phyloP scores from a whole-genome alignment of 2,797 vertebrate genomes.

The Scolopax rusticola region DNA sequence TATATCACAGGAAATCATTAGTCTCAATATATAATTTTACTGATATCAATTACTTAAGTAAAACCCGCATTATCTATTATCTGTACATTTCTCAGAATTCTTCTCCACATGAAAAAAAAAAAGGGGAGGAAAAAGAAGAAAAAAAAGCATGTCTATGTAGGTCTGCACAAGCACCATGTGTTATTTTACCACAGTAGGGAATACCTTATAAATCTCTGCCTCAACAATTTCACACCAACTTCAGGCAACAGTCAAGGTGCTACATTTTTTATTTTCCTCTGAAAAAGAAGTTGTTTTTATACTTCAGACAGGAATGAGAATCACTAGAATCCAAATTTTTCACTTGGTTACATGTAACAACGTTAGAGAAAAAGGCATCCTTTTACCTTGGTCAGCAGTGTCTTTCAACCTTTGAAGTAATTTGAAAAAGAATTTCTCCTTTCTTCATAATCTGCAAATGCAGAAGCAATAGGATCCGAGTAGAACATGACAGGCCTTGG shows the following conservation, averaged over 20 bases:
- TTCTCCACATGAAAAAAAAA: neutral
- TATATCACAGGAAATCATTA: neutral
- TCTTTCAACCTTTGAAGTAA: conserved; percentile 60
- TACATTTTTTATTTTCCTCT: neutral
- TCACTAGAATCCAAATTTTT: neutral
- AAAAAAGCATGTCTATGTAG: neutral
- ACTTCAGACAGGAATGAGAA: neutral
- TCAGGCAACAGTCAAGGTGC: neutral
- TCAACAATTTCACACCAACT: neutral
- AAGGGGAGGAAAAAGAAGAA: neutral
- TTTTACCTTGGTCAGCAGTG: conserved; percentile 63
- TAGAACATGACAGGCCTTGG: conserved; percentile 54
- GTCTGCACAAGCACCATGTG: neutral
- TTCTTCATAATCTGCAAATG: conserved; percentile 76
- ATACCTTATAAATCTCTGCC: neutral
- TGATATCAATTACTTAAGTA: neutral
- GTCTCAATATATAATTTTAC: neutral
- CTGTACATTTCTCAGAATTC: neutral
- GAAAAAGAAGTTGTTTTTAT: neutral
- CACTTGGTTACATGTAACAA: neutral
- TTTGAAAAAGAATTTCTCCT: conserved; percentile 68
- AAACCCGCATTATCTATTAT: neutral
- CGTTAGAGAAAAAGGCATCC: neutral
- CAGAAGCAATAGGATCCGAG: conserved; percentile 69
- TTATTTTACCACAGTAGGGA: neutral